phyloP scores from a whole-genome alignment of 2,797 vertebrate genomes.

The Paguma larvata region DNA sequence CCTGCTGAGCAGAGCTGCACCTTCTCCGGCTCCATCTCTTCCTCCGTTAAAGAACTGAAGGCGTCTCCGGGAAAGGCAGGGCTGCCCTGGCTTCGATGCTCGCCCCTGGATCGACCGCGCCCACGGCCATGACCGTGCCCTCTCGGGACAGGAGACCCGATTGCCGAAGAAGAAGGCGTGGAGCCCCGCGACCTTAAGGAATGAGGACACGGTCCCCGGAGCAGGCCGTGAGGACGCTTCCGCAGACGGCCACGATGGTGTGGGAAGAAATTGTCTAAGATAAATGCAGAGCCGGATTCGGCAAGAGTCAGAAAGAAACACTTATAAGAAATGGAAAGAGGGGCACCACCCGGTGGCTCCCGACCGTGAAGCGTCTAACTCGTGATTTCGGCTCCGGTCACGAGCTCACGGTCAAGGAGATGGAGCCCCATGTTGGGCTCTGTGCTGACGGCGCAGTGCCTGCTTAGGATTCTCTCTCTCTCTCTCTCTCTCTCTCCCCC shows the following conservation, averaged over 20 bases:
- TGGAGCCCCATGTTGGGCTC: too few species aligned
- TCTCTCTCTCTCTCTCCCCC: too few species aligned
- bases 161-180: neutral
- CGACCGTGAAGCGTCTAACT: too few species aligned
- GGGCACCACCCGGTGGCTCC: too few species aligned
- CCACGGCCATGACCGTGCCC: neutral
- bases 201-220: accelerated
- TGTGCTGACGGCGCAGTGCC: too few species aligned
- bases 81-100: neutral
- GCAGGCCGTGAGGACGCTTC: neutral
- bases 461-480: too few species aligned
- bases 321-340: too few species aligned
- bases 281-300: neutral
- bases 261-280: neutral
- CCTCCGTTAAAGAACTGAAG: neutral
- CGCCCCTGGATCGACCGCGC: accelerated
- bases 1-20: neutral
- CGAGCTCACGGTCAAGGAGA: too few species aligned
- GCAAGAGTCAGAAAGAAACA: neutral
- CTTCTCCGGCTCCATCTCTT: neutral
- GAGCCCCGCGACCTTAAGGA: neutral
- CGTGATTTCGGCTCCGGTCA: too few species aligned
- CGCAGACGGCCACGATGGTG: too few species aligned
- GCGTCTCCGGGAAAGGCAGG: neutral
- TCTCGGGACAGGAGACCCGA: neutral